A percentile compares a stretch with the other conserved stretches of the same genome.
phyloP scores from a whole-genome alignment of 2,888 invertebrate species.

The Tanypteryx hageni region DNA sequence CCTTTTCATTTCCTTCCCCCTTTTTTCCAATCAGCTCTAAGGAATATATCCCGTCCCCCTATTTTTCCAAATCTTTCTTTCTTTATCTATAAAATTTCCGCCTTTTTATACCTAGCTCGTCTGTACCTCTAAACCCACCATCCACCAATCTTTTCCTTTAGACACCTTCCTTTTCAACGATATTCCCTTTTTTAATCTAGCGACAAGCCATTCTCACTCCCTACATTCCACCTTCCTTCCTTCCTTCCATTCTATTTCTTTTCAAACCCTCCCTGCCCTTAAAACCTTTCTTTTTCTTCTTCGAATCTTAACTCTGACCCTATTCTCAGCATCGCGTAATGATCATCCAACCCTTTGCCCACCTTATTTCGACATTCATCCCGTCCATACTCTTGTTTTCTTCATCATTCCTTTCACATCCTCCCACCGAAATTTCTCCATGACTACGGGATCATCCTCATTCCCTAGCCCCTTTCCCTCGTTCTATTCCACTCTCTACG shows the following conservation, averaged over 20 bases:
- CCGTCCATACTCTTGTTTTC: not conserved
- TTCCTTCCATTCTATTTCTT: not conserved
- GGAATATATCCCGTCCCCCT: not conserved
- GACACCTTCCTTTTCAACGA: not conserved
- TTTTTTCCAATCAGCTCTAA: not conserved
- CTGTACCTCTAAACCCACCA: not conserved
- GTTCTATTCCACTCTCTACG: not conserved
- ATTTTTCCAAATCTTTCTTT: not conserved
- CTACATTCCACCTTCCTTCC: not conserved
- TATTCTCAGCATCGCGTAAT: not conserved
- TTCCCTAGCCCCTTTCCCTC: not conserved
- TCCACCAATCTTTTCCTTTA: not conserved
- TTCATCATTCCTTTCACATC: not conserved
- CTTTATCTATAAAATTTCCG: not conserved
- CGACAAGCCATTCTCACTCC: not conserved
- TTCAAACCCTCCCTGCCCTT: not conserved
- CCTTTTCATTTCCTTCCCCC: constrained; percentile 27
- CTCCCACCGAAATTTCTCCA: too few relatives aligned
- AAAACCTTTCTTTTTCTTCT: not conserved
- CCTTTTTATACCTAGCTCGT: not conserved
- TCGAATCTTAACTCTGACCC: not conserved
- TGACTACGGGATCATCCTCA: too few relatives aligned
- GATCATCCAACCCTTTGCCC: not conserved
- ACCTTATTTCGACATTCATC: not conserved
- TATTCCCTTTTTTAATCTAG: not conserved